These are phyloP conservation scores for Drosophila sulfurigaster DNA, from an alignment of 1,140 invertebrate species.

Conservation along the genomic window DNA sequence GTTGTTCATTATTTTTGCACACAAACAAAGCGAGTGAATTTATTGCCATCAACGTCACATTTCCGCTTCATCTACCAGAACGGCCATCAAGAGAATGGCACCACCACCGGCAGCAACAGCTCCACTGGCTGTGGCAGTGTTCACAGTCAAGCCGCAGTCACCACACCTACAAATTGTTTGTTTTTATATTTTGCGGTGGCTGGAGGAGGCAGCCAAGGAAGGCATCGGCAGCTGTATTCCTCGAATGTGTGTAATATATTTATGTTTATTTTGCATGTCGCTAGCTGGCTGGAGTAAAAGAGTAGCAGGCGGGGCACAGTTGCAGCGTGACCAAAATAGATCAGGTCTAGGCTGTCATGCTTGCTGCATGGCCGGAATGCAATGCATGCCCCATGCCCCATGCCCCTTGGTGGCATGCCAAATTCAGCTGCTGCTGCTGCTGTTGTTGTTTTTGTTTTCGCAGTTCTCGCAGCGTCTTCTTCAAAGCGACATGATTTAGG, in stretches of 20 bases:
- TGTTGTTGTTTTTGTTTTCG: constrained; percentile 42
- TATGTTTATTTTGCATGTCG: constrained; percentile 66
- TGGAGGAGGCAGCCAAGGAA: constrained; percentile 14
- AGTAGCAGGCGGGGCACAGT: constrained; percentile 23
- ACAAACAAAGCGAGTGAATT: constrained; percentile 74
- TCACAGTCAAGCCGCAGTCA: constrained; percentile 33
- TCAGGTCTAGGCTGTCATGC: constrained; percentile 83
- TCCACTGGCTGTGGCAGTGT: neutral
- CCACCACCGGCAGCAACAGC: constrained; percentile 7
- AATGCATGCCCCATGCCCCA: constrained; percentile 25
- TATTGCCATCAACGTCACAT: constrained; percentile 80
- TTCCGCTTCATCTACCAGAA: constrained; percentile 82
- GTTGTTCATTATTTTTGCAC: neutral
- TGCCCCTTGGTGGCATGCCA: constrained; percentile 44
- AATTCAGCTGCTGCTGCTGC: constrained; percentile 27
- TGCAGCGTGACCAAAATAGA: constrained; percentile 72
- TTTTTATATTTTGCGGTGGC: constrained; percentile 58
- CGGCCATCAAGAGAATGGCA: constrained; percentile 61
- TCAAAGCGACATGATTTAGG: constrained; percentile 51
- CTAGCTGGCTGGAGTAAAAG: constrained; percentile 28
- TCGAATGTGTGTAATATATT: constrained; percentile 43
- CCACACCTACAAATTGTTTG: constrained; percentile 82
- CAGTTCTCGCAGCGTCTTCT: constrained; percentile 31
- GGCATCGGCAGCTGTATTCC: constrained; percentile 15
- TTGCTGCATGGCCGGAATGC: constrained; percentile 77